Conservation (phyloP, 2,113 vertebrate species). For the Alectura lathami region DNA sequence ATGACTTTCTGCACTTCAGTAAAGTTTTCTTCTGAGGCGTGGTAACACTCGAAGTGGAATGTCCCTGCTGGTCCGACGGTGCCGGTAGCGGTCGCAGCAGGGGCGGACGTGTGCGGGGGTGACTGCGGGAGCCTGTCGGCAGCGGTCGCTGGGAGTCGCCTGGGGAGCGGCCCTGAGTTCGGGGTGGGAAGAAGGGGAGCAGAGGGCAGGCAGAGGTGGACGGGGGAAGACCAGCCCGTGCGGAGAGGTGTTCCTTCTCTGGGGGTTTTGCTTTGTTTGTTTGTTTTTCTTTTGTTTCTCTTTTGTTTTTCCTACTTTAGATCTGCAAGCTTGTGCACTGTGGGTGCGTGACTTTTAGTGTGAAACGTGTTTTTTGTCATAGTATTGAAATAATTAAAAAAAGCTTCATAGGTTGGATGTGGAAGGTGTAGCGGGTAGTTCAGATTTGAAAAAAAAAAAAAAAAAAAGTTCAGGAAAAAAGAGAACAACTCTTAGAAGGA, state of each 20-base stretch:
- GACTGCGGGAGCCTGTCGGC: too few species aligned
- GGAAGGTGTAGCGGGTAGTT: conserved; percentile 89
- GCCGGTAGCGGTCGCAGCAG: background rate
- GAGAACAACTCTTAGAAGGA: conserved; percentile 67
- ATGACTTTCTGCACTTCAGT: conserved; percentile 31
- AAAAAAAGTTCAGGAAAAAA: conserved; percentile 70
- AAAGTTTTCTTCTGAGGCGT: conserved; percentile 55
- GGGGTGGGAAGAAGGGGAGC: conserved; percentile 49
- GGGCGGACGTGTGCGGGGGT: rapidly evolving
- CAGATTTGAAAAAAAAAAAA: conserved; percentile 77
- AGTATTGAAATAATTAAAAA: conserved; percentile 82
- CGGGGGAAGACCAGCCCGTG: conserved; percentile 78
- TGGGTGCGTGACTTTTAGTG: conserved; percentile 94
- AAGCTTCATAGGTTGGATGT: conserved; percentile 93
- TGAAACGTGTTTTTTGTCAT: conserved; percentile 94
- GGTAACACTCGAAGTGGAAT: conserved; percentile 27
- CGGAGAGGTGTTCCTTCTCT: conserved; percentile 75
- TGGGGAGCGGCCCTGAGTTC: conserved; percentile 21
- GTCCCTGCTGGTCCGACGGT: background rate
- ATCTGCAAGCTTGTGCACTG: conserved; percentile 98
- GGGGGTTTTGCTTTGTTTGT: background rate
- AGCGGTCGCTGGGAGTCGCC: background rate
- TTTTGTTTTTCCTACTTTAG: conserved; percentile 81
- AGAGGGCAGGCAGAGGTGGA: conserved; percentile 23
- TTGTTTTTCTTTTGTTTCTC: background rate